phyloP scores from a whole-genome alignment of 2,888 invertebrate species.

The Drosophila demipolita region DNA sequence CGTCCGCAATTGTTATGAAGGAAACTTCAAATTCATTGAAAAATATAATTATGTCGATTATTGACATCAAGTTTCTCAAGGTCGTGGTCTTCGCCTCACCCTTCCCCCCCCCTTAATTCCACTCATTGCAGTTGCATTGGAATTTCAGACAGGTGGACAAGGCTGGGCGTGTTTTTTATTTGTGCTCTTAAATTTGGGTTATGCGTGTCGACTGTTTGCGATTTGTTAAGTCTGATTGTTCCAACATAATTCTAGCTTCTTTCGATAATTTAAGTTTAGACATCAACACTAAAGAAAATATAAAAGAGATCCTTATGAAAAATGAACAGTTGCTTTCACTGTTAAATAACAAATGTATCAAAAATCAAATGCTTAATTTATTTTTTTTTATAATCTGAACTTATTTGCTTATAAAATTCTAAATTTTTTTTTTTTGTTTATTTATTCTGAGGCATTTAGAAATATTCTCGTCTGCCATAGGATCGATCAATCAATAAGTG shows the following conservation, averaged over 20 bases:
- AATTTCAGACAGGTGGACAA: constrained; percentile 40
- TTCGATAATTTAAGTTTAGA: neutral
- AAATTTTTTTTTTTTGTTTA: too few relatives aligned
- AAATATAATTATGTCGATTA: neutral
- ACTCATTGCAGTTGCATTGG: constrained; percentile 29
- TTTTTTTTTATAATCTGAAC: neutral
- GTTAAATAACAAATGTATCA: neutral
- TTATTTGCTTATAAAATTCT: neutral
- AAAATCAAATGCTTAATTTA: neutral
- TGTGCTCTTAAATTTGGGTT: neutral
- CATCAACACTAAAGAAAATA: neutral
- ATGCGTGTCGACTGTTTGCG: constrained; percentile 10
- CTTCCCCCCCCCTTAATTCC: neutral
- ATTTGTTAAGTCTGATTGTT: neutral
- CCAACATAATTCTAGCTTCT: neutral
- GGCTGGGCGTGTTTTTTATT: constrained; percentile 10
- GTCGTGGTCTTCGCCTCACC: constrained; percentile 6
- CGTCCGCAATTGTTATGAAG: neutral
- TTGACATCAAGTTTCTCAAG: constrained; percentile 16
- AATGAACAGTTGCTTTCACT: neutral
- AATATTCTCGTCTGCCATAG: neutral
- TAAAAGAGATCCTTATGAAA: neutral
- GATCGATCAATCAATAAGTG: neutral
- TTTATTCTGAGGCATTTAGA: too few relatives aligned
- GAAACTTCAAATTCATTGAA: neutral